Evolutionary conservation across 1,140 invertebrate genomes (phyloP).

Genomic region (Stegodyphus mimosarum): DNA sequence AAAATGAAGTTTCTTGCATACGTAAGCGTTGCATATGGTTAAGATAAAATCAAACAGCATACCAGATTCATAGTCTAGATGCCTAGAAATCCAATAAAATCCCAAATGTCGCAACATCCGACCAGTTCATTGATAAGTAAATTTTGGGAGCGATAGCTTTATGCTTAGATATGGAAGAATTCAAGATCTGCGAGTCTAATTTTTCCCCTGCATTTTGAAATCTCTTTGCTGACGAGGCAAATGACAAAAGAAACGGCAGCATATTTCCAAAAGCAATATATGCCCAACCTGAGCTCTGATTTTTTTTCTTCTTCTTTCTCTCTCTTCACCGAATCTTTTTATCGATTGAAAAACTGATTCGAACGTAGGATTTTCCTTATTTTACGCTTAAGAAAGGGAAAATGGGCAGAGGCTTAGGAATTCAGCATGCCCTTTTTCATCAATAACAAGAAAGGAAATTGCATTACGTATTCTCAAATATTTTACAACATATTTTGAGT

Average conservation of each 20-base stretch:
- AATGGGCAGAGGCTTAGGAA: background rate
- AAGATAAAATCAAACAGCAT: background rate
- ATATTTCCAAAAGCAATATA: conserved; percentile 54
- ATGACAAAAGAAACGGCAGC: conserved; percentile 57
- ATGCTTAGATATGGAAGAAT: background rate
- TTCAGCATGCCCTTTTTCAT: too few species aligned
- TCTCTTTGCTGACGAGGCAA: conserved; percentile 44
- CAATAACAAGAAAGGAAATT: too few species aligned
- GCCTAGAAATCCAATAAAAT: conserved; percentile 38
- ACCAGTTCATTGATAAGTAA: conserved; percentile 41
- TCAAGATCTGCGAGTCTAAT: conserved; percentile 22
- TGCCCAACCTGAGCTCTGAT: conserved; percentile 7
- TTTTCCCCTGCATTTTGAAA: conserved; percentile 33
- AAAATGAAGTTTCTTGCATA: conserved; percentile 8
- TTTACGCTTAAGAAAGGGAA: conserved; percentile 46
- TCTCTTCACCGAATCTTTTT: background rate
- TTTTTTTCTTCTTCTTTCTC: background rate
- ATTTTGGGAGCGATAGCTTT: background rate
- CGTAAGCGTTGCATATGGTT: conserved; percentile 25
- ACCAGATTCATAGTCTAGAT: conserved; percentile 36
- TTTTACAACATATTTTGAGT: too few species aligned
- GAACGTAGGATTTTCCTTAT: conserved; percentile 32
- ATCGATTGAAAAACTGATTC: conserved; percentile 53
- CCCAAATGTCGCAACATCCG: conserved; percentile 19
- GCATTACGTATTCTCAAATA: too few species aligned